Percentiles rank a stretch among this genome's conserved stretches.
Conservation (phyloP, 2,113 vertebrate species). For the Psilopsiagon aurifrons region DNA sequence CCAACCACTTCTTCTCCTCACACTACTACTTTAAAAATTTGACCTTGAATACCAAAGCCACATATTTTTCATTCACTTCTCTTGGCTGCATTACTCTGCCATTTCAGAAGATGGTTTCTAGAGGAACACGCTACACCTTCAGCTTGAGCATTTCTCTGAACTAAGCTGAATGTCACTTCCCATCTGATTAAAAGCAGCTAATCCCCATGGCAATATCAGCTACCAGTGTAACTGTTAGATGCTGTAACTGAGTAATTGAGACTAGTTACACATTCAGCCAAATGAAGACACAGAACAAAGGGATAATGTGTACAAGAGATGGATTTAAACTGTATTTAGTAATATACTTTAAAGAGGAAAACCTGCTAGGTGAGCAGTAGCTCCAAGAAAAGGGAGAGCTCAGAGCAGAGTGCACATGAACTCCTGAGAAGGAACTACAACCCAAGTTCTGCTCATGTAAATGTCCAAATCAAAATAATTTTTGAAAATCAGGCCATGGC, state of each 20-base stretch:
- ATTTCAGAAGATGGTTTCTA: background rate
- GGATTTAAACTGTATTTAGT: background rate
- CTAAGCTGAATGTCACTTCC: background rate
- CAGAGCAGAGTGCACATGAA: background rate
- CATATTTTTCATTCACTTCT: background rate
- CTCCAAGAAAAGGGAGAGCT: background rate
- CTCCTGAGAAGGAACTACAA: background rate
- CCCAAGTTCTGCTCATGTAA: background rate
- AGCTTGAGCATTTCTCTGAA: background rate
- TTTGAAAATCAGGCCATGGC: background rate
- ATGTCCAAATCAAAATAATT: background rate
- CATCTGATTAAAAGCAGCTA: background rate
- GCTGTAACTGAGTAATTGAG: background rate
- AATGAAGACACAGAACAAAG: background rate
- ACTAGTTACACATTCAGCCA: background rate
- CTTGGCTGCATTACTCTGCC: background rate
- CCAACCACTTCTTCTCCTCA: background rate
- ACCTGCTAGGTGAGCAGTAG: background rate
- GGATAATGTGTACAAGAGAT: background rate
- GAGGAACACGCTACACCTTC: background rate
- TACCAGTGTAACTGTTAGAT: background rate
- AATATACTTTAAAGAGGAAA: background rate
- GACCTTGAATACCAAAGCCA: background rate
- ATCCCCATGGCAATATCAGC: accelerated
- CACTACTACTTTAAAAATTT: background rate